phyloP scores from a whole-genome alignment of 2,888 invertebrate species.

The Drosophila meridionalis region DNA sequence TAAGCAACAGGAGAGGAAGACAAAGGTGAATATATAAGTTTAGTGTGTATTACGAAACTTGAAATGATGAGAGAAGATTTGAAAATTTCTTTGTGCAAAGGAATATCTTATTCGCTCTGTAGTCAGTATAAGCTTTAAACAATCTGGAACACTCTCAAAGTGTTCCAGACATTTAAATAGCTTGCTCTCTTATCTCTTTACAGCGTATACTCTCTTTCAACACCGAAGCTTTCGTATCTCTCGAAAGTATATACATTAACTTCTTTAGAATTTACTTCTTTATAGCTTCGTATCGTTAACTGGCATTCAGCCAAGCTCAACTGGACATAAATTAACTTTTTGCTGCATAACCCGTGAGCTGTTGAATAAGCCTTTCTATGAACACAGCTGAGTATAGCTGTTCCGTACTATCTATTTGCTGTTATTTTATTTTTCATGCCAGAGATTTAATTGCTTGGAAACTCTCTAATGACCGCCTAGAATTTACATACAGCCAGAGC shows the following conservation, averaged over 20 bases:
- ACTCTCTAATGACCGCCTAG: slow-evolving; percentile 55
- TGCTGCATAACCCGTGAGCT: not conserved
- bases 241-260: not conserved
- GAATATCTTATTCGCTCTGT: no score
- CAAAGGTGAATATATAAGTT: no score
- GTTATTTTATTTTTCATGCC: not conserved
- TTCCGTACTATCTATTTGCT: not conserved
- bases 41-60: no score
- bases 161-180: no score
- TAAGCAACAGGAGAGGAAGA: not conserved
- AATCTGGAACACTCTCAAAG: no score
- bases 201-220: not conserved
- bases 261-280: not conserved
- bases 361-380: not conserved
- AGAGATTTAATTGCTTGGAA: slow-evolving; percentile 44
- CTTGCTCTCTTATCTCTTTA: no score
- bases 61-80: no score
- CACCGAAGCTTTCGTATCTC: not conserved
- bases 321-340: not conserved
- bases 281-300: not conserved
- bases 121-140: no score
- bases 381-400: slow-evolving; percentile 4
- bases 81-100: no score
- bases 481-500: slow-evolving; percentile 34
- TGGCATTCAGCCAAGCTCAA: not conserved